A percentile compares a stretch with the other conserved stretches of the same genome.
Evolutionary conservation across 2,888 invertebrate genomes (phyloP).

Genomic region (Eristalis arbustorum): DNA sequence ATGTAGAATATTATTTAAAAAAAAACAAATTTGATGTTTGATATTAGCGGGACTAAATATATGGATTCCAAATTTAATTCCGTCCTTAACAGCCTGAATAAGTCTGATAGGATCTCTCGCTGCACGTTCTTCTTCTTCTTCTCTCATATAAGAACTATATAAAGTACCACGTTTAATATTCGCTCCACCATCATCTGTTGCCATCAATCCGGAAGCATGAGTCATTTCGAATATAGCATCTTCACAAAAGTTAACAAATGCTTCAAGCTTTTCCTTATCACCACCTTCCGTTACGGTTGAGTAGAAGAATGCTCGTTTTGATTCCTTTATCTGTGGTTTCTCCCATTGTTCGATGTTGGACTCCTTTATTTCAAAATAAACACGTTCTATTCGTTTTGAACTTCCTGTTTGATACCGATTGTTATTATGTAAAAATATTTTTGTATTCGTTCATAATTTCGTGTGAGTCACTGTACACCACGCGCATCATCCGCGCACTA

Average conservation of each 20-base stretch:
- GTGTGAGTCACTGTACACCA: no score
- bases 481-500: no score
- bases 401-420: no score
- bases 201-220: slow-evolving; percentile 98
- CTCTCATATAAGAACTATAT: slow-evolving; percentile 90
- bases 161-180: slow-evolving; percentile 89
- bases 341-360: slow-evolving; percentile 99
- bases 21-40: slow-evolving; percentile 91
- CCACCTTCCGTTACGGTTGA: slow-evolving; percentile 99
- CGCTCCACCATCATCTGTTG: slow-evolving; percentile 91
- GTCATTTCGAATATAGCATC: slow-evolving; percentile 99
- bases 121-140: slow-evolving; percentile 92
- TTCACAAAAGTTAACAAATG: slow-evolving; percentile 99
- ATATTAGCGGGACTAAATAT: slow-evolving; percentile 94
- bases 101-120: slow-evolving; percentile 92
- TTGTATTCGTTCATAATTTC: no score
- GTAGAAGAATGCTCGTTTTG: slow-evolving; percentile 99
- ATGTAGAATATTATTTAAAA: slow-evolving; percentile 93
- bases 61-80: slow-evolving; percentile 88
- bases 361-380: slow-evolving; percentile 99
- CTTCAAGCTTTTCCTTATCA: slow-evolving; percentile 98
- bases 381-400: slow-evolving; percentile 96
- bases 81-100: slow-evolving; percentile 90
- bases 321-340: slow-evolving; percentile 99
- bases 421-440: no score